Conservation (phyloP, 2,888 invertebrate genomes). For the Eilema griseolum region DNA sequence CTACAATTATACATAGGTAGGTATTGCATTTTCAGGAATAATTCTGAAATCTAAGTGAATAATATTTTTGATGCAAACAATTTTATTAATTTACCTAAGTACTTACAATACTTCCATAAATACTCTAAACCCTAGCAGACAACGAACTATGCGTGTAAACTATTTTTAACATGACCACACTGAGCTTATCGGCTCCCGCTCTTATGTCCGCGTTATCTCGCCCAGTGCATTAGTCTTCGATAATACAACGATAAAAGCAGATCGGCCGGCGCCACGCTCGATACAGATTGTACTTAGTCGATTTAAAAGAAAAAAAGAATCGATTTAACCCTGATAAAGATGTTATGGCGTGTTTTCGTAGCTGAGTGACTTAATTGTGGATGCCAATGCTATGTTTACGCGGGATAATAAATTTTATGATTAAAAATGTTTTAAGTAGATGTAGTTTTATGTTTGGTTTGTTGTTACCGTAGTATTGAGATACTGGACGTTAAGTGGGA, state of each 20-base stretch:
- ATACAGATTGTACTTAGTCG: slow-evolving; percentile 80
- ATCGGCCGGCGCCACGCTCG: slow-evolving; percentile 84
- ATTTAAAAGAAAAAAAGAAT: slow-evolving; percentile 80
- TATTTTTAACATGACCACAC: slow-evolving; percentile 87
- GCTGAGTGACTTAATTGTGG: slow-evolving; percentile 82
- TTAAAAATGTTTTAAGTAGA: slow-evolving; percentile 58
- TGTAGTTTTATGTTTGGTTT: slow-evolving; percentile 53
- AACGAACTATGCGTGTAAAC: slow-evolving; percentile 84
- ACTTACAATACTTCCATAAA: slow-evolving; percentile 26
- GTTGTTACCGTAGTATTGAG: slow-evolving; percentile 37
- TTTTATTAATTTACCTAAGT: neutral
- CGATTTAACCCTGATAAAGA: slow-evolving; percentile 80
- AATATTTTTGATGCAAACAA: neutral
- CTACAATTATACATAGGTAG: neutral
- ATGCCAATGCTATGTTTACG: slow-evolving; percentile 75
- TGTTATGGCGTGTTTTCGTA: slow-evolving; percentile 81
- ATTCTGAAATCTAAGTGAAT: neutral
- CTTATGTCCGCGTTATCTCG: slow-evolving; percentile 82
- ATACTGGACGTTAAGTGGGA: slow-evolving; percentile 45
- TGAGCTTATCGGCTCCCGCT: slow-evolving; percentile 84
- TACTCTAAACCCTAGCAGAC: slow-evolving; percentile 57
- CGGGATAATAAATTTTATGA: slow-evolving; percentile 63
- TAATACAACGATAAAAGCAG: slow-evolving; percentile 84
- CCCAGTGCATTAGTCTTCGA: slow-evolving; percentile 85
- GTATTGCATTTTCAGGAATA: no score